Base-by-base conservation (phyloP, 2,888 invertebrate genomes). In the Rhodophaea formosa region DNA sequence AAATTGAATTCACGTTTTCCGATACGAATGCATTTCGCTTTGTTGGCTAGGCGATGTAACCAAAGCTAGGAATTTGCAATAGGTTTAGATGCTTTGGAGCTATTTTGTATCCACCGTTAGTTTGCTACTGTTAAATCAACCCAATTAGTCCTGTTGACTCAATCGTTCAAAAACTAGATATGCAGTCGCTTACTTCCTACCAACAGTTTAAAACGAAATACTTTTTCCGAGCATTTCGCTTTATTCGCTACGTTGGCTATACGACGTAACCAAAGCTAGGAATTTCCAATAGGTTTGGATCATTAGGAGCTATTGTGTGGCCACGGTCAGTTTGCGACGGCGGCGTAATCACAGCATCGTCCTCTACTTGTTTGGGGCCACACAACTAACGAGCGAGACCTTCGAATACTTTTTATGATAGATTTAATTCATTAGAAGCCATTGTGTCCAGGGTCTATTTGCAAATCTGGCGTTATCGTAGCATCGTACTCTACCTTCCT, bases 381-480 rank as follows among this genome's bases (percentile, higher is more conserved):
- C 10, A n/a, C 57, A 54, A 54, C 30, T 8, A 32, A 29, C 53
- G 57, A 8, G 10, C 10, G 0, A 1, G 3, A 17, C n/a, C n/a
- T n/a, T n/a, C n/a, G n/a, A n/a, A n/a, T n/a, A n/a, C n/a, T n/a
- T n/a, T 23, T 23, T 23, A 2, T 5, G 5, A 23, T 23, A 23
- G 23, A 5, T 3, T 23, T 23, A 23, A 23, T 3, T 23, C 23
- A 23, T 23, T 23, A 23, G 23, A 23, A 23, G 23, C 5, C 23
- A 23, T 23, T 23, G 23, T 29, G 39, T n/a, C 29, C 53, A 44
- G 10, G 53, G 53, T 12, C 29, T 14, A 14, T 35, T 35, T 46
- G 43, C 46, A 43, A 23, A 53, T 29, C 32, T 59, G 52, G 35
- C 57, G 59, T 55, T 58, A 62, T 57, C 32, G 16, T 10, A 30